Evolutionary conservation across 1,140 invertebrate species (phyloP).

Genomic region (Subanguina moxae): DNA sequence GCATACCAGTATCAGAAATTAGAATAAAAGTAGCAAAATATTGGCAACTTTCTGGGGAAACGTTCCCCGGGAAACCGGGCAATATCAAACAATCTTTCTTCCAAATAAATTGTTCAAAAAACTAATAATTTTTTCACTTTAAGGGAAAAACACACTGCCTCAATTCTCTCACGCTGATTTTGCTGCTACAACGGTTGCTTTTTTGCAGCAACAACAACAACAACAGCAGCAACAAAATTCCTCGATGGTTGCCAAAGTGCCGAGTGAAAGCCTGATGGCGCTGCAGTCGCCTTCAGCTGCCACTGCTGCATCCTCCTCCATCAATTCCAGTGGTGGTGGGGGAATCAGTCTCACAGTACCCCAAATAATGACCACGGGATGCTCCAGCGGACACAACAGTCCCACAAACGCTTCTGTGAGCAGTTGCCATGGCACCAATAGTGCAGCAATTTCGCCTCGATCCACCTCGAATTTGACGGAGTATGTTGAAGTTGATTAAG

Average conservation of each 20-base stretch:
- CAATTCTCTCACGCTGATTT: conserved; percentile 2
- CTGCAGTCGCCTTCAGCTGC: conserved; percentile 13
- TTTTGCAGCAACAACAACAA: conserved; percentile 24
- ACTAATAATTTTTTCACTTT: too few species aligned
- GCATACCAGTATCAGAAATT: too few species aligned
- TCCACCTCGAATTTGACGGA: conserved; percentile 13
- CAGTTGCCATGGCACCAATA: not conserved
- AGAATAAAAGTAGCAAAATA: too few species aligned
- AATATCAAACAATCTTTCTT: too few species aligned
- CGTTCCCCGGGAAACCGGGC: too few species aligned
- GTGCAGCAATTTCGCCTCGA: conserved; percentile 6
- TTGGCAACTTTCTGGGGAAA: too few species aligned
- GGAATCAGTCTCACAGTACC: conserved; percentile 1
- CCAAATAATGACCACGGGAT: not conserved
- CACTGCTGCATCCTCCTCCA: conserved; percentile 1
- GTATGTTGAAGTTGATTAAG: not conserved
- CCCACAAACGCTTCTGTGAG: not conserved
- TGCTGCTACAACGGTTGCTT: conserved; percentile 5
- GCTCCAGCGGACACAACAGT: conserved; percentile 16
- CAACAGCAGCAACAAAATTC: conserved; percentile 1
- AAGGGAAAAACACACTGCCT: not conserved
- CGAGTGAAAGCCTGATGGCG: conserved; percentile 17
- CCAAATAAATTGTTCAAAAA: too few species aligned
- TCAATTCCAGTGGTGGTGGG: too few species aligned
- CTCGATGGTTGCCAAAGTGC: conserved; percentile 1